Conservation (phyloP, 2,888 invertebrate genomes). For the Noctua janthina region DNA sequence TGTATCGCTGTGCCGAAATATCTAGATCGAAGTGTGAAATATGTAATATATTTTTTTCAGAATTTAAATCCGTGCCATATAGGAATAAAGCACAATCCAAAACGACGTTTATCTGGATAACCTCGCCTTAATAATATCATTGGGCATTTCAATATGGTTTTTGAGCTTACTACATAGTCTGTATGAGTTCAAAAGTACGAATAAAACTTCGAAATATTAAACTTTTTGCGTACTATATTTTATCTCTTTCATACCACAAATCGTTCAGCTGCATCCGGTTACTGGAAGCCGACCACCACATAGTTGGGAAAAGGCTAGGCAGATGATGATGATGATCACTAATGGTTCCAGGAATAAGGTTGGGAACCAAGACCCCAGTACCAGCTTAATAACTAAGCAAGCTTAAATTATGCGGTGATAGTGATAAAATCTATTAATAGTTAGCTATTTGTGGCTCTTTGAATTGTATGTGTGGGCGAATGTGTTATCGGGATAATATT, state of each 20-base stretch:
- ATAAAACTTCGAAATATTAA: neutral
- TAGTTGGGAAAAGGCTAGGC: no score
- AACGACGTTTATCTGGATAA: no score
- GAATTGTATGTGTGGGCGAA: constrained; percentile 4
- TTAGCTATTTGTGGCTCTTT: constrained; percentile 2
- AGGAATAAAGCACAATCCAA: no score
- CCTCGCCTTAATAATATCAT: no score
- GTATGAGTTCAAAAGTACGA: neutral
- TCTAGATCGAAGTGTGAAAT: no score
- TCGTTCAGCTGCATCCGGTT: neutral
- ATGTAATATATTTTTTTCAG: no score
- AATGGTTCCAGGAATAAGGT: neutral
- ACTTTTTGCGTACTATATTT: neutral
- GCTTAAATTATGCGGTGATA: constrained; percentile 13
- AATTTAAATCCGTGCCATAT: no score
- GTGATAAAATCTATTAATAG: constrained; percentile 26
- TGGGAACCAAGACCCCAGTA: neutral
- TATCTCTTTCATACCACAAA: no score
- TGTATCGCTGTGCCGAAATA: no score
- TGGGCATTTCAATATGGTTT: neutral
- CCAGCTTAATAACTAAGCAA: constrained; percentile 24
- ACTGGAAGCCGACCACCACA: no score
- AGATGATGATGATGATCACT: no score
- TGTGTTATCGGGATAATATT: constrained; percentile 2
- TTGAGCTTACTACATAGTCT: neutral